phyloP scores from a whole-genome alignment of 2,797 vertebrate species.

The Tolypeutes matacus region DNA sequence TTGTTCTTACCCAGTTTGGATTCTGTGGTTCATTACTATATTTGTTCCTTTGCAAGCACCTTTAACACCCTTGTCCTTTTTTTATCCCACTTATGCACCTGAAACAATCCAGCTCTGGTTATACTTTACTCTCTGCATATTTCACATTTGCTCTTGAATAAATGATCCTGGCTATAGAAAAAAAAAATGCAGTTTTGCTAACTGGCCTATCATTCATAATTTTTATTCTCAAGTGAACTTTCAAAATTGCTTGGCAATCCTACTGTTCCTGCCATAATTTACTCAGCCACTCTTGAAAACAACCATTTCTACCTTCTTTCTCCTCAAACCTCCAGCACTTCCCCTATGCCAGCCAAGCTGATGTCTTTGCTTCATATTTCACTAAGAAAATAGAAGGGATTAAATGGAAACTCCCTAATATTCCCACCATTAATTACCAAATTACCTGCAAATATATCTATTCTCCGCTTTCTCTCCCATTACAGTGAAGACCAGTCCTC shows the following conservation, averaged over 20 bases:
- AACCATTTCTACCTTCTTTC: background rate
- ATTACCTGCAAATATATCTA: background rate
- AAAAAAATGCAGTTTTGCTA: background rate
- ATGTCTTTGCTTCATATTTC: conserved; percentile 45
- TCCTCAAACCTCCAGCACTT: background rate
- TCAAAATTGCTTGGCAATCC: background rate
- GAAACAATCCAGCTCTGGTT: background rate
- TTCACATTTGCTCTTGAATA: background rate
- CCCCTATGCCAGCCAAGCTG: background rate
- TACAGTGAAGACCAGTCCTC: background rate
- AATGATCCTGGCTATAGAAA: background rate
- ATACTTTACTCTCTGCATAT: background rate
- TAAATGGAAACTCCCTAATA: conserved; percentile 64
- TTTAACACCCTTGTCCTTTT: background rate
- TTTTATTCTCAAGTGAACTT: background rate
- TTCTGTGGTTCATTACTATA: background rate
- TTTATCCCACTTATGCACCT: background rate
- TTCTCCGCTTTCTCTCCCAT: background rate
- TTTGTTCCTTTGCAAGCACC: background rate
- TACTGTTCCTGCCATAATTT: background rate
- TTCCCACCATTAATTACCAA: background rate
- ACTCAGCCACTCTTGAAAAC: background rate
- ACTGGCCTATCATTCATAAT: background rate
- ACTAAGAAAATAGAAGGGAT: conserved; percentile 67
- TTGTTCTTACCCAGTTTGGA: background rate